Evolutionary conservation across 2,797 vertebrate species (phyloP), one percentile per base, ranked within the genome.

Genomic region (Miichthys miiuy): DNA sequence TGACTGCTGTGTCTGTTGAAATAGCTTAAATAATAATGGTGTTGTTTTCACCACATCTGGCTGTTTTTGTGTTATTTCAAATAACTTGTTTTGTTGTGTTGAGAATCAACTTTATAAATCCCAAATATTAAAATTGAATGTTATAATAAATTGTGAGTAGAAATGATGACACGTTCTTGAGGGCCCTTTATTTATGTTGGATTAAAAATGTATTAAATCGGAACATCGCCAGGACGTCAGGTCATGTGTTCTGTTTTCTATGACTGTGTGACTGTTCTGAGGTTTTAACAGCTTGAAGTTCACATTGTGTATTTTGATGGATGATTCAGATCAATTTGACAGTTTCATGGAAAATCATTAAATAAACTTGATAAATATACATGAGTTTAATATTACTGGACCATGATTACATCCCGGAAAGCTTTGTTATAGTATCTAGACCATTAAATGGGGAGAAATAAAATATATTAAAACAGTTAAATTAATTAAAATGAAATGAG

Each of bases 1-100:
- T 42, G 18, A 38, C 8, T 17, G 16, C 4, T 38, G 27, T 71
- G 44, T 73, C 64, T 67, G 21, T 46, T 23, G 23, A 34, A 34
- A 2, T 6, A 55, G 30, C 65, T 51, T 51, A 44, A 20, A 48
- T 2, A 13, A 62, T 20, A 27, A 34, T 8, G 34, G 34, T 34
- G 54, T 8, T 48, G 23, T 30, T 54, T 47, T 62, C 13, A 23
- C 4, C 46, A 77, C 44, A 76, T 61, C 56, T 75, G 12, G 8
- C 7, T 56, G 30, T 21, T 68, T 50, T 51, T 23, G 47, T 21
- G 27, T 18, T 34, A 65, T 54, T 47, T 34, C 4, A 48, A 48
- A 46, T 12, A 48, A 48, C 12, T n/a, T 30, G 11, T 10, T 63
- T 64, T 47, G 2, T 58, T 42, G 17, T 3, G 34, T 42, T 30